Evolutionary conservation across 2,888 invertebrate species (phyloP), one percentile per base, ranked within the genome.

Genomic region (Gnatocerus cornutus): DNA sequence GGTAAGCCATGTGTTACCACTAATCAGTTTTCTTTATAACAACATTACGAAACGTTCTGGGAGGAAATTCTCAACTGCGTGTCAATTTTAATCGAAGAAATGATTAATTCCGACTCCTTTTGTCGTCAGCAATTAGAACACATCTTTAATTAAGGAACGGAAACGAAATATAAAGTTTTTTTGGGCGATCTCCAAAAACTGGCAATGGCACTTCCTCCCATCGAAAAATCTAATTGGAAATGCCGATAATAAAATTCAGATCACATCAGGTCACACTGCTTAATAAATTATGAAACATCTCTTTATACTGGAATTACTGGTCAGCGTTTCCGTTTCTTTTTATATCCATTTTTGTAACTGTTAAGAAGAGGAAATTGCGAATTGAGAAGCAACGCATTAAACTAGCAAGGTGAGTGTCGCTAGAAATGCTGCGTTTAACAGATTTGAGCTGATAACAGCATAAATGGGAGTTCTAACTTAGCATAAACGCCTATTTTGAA

Each of bases 231-330:
- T n/a, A 33, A 21, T 21, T 21, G 21, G 21, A 21, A 33, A 33
- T n/a, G n/a, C 45, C 45, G 41, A 16, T 9, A 46, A 46, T 59
- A 59, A 59, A 30, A 58, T 13, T 43, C 21, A 45, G 45, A 45
- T n/a, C 9, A 53, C 7, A 41, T 21, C 33, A 61, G 50, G 14
- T 61, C 61, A 50, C 50, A 46, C 59, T 7, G 37, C 6, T 59
- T 59, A 56, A 46, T 59, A 59, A 59, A 46, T 59, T 46, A 59
- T 46, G 46, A 59, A 48, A 61, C 14, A 61, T 61, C 55, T 41
- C n/a, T 41, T 41, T 41, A 41, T 33, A 33, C 59, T 59, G 46
- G 59, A 59, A 59, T 46, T 59, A 59, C 59, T 59, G 59, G 46
- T 59, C 48, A 50, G 39, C 48, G 37, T 39, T 62, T 62, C 62